Evolutionary conservation across 2,113 vertebrate species (phyloP), one percentile per base, ranked within the genome.

Genomic region (human): DNA sequence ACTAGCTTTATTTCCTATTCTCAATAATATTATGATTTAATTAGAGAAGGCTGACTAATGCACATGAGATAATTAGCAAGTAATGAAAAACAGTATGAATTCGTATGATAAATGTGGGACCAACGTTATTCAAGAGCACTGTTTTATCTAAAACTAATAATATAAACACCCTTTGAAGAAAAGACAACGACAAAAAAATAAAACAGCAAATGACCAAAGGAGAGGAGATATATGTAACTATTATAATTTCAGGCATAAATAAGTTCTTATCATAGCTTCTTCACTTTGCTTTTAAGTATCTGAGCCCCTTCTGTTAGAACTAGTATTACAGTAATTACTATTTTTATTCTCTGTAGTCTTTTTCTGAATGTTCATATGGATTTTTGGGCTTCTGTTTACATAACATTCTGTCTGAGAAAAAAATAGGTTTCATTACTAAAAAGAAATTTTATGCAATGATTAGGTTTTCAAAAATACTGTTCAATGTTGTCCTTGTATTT

Each of bases 41-140:
- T 98, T 97, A 98, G 55, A 84, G 23, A 84, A 38, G 72, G 50
- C 76, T 94, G 90, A 98, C 40, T 92, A 98, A 98, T 96, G 96
- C 50, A 73, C 57, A 96, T 10, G 14, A 95, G 92, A 79, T 98
- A 97, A 98, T 98, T 98, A 97, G 43, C 64, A 97, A 95, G 70
- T 96, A 96, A 97, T 97, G 84, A 96, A 98, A 97, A 98, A 96
- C 78, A 89, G 94, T 96, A 68, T 78, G 72, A 96, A 95, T 97
- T 95, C 94, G 68, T 75, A 57, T 94, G 94, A 96, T 98, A 82
- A 97, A 97, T 97, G 84, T 83, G 40, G 9, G 57, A 35, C 87
- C 52, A 96, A 89, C 57, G 84, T 95, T 83, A 84, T 75, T 83
- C 55, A 72, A 70, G 55, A 43, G 66, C 18, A 81, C n/a, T 25